Base-by-base conservation (phyloP, 2,113 vertebrate species). In the Datnioides undecimradiatus region DNA sequence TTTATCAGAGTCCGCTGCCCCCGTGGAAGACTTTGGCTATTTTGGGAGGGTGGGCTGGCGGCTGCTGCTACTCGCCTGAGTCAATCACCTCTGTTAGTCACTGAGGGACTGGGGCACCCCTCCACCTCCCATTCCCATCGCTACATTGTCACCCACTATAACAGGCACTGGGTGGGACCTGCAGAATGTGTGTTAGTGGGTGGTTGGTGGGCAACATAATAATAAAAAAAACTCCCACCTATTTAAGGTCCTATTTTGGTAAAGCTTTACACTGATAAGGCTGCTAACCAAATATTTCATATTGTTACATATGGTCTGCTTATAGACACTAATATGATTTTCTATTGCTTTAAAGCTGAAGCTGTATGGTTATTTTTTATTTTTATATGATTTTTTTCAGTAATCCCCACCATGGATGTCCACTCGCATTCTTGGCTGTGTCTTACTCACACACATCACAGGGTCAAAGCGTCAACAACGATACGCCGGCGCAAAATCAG, bases 41-140 rank as follows among this genome's bases (percentile, higher is more conserved):
- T 96, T 97, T 96, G 92, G 96, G 96, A 90, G 87, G 85, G 94
- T 94, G 95, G 76, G 95, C 93, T 92, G 88, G 77, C 76, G 77
- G 87, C 89, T 86, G 80, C 82, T 59, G 91, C 90, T 93, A 89
- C 85, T 86, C 54, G 92, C 78, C 92, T 96, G 95, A 97, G 95
- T 97, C 96, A 96, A 78, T 96, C 94, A 94, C 80, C 86, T 79
- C 76, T 83, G 94, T 76, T 86, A 77, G 89, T 92, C 83, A 89
- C 82, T 83, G 76, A 11, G 2, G 63, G 78, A 79, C 70, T 55
- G 88, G 83, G 82, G 70, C 80, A 73, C 79, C 78, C 87, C 83
- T 25, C 64, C 57, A 63, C 69, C 76, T 52, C 88, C 86, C 75
- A 88, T 88, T 91, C 88, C 87, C 81, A 92, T 38, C 62, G 58